Conservation (phyloP, 2,888 invertebrate genomes). For the Sturmia bella region DNA sequence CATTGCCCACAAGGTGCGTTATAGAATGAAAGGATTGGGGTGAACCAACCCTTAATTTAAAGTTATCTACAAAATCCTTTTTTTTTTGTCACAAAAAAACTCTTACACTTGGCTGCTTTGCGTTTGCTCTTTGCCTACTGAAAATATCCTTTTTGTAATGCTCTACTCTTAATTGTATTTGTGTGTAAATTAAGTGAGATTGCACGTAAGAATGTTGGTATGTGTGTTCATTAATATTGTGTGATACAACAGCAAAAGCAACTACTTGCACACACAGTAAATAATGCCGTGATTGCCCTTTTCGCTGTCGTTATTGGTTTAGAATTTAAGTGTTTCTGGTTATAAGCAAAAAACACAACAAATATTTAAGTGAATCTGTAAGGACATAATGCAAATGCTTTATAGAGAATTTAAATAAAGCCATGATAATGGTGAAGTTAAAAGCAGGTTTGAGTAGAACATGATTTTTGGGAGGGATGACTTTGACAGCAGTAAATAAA, state of each 20-base stretch:
- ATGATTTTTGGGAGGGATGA: slow-evolving; percentile 19
- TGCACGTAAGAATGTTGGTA: slow-evolving; percentile 21
- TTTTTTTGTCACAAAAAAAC: slow-evolving; percentile 20
- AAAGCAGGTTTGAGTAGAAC: neutral
- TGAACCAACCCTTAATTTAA: slow-evolving; percentile 47
- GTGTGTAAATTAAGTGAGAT: slow-evolving; percentile 45
- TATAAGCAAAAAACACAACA: neutral
- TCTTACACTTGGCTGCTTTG: slow-evolving; percentile 30
- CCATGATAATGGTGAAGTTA: no score
- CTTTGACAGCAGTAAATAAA: no score
- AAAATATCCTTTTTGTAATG: slow-evolving; percentile 39
- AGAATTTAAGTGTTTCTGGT: neutral
- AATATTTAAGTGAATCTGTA: neutral
- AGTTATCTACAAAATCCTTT: slow-evolving; percentile 27
- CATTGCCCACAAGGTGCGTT: slow-evolving; percentile 5
- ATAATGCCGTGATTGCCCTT: slow-evolving; percentile 28
- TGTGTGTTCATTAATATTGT: neutral
- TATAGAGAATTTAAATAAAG: slow-evolving; percentile 1
- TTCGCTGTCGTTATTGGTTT: slow-evolving; percentile 26
- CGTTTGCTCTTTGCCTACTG: neutral
- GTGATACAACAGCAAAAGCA: slow-evolving; percentile 5
- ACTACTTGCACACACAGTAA: neutral
- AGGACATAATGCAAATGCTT: neutral
- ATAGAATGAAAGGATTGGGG: neutral
- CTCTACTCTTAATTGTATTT: neutral